Evolutionary conservation across 1,140 invertebrate genomes (phyloP).

Genomic region (Pseudomyrmex gracilis): DNA sequence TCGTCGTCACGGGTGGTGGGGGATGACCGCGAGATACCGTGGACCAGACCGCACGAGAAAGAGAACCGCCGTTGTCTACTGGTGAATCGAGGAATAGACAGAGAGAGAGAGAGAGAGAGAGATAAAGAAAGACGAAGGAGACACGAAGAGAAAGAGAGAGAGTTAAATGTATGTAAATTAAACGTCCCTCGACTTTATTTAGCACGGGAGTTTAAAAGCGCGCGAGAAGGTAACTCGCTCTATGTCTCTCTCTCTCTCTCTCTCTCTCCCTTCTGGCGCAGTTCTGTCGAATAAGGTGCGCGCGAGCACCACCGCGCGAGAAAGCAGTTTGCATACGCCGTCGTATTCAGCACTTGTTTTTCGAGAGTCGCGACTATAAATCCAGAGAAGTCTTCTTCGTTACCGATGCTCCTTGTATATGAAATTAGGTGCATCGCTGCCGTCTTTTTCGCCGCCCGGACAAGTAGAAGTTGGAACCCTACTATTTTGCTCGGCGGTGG

Average conservation of each 20-base stretch:
- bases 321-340: conserved; percentile 10
- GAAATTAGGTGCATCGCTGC: conserved; percentile 29
- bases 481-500: background rate
- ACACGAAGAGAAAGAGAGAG: background rate
- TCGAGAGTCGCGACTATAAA: conserved; percentile 18
- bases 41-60: conserved; percentile 53
- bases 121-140: background rate
- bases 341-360: conserved; percentile 12
- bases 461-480: background rate
- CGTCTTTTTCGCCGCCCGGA: background rate
- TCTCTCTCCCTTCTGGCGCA: background rate
- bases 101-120: background rate
- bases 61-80: conserved; percentile 22
- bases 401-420: conserved; percentile 50
- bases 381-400: conserved; percentile 26
- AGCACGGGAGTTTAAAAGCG: conserved; percentile 73
- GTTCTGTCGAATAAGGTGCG: conserved; percentile 62
- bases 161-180: conserved; percentile 77
- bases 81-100: conserved; percentile 6
- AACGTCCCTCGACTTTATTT: conserved; percentile 78
- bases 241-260: background rate
- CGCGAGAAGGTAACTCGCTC: conserved; percentile 61
- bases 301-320: conserved; percentile 23
- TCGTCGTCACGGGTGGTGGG: conserved; percentile 45
- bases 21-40: conserved; percentile 61